Evolutionary conservation across 2,888 invertebrate genomes (phyloP).

Genomic region (Ecdyonurus torrentis): DNA sequence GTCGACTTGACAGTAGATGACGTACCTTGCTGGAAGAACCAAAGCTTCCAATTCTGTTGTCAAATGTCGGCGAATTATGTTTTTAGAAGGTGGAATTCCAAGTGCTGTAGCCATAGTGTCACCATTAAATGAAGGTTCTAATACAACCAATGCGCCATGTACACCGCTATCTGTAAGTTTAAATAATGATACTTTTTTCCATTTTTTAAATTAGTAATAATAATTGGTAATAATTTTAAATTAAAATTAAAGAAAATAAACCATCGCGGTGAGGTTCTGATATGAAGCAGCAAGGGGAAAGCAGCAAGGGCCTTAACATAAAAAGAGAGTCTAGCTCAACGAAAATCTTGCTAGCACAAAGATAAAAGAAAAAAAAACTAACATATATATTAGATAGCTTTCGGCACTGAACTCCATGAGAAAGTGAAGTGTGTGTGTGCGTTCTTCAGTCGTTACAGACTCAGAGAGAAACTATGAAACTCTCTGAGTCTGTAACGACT

Average conservation of each 20-base stretch:
- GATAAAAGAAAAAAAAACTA: too few relatives aligned
- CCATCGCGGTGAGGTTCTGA: background rate
- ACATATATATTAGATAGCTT: too few relatives aligned
- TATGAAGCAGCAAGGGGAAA: too few relatives aligned
- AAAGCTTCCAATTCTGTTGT: constrained; percentile 81
- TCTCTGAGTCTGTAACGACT: too few relatives aligned
- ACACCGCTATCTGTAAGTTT: constrained; percentile 68
- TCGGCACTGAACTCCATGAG: too few relatives aligned
- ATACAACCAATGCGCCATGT: constrained; percentile 81
- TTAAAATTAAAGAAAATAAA: background rate
- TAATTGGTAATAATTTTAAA: too few relatives aligned
- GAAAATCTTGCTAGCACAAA: too few relatives aligned
- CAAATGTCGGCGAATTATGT: constrained; percentile 81
- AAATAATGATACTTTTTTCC: constrained; percentile 4
- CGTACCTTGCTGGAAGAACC: constrained; percentile 81
- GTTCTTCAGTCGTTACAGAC: too few relatives aligned
- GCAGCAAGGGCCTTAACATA: too few relatives aligned
- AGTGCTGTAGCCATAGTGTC: constrained; percentile 89
- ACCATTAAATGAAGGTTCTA: constrained; percentile 86
- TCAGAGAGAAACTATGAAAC: too few relatives aligned
- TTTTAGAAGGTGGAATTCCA: constrained; percentile 82
- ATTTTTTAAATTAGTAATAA: background rate
- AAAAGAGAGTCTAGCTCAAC: too few relatives aligned
- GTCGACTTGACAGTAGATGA: constrained; percentile 73
- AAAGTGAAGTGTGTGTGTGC: too few relatives aligned